phyloP scores from a whole-genome alignment of 2,113 vertebrate species.

The Erpornis zantholeuca region DNA sequence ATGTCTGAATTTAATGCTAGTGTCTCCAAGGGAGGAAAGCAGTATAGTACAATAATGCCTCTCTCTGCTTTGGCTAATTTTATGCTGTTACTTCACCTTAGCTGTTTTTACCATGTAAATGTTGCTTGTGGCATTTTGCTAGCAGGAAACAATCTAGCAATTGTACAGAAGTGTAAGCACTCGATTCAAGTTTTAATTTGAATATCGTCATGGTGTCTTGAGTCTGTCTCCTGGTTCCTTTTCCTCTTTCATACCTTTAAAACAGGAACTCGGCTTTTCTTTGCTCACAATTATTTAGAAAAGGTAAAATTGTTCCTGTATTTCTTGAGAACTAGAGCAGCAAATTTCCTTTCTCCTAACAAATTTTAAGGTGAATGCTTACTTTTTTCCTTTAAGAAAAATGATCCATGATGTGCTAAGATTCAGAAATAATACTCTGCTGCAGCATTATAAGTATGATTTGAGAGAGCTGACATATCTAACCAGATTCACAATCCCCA shows the following conservation, averaged over 20 bases:
- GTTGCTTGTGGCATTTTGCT: rapidly evolving
- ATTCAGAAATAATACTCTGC: not conserved
- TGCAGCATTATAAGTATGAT: not conserved
- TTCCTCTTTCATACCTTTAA: not conserved
- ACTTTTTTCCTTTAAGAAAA: not conserved
- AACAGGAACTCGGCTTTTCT: not conserved
- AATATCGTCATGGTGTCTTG: not conserved
- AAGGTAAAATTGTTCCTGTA: not conserved
- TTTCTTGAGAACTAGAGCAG: not conserved
- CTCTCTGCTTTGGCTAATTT: not conserved
- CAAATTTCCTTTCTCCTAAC: not conserved
- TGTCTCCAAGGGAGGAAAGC: not conserved
- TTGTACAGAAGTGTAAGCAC: not conserved
- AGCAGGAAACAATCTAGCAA: not conserved
- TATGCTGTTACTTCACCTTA: not conserved
- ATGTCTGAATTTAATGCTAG: not conserved
- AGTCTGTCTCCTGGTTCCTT: not conserved
- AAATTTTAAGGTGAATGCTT: not conserved
- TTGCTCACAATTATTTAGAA: not conserved
- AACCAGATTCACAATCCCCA: not conserved
- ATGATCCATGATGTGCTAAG: not conserved
- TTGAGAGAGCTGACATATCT: not conserved
- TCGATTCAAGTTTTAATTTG: not conserved
- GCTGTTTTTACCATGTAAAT: not conserved
- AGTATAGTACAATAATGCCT: not conserved